These are phyloP conservation scores for Pachycephala philippinensis DNA, from an alignment of 2,113 vertebrate species.

Conservation along the genomic window DNA sequence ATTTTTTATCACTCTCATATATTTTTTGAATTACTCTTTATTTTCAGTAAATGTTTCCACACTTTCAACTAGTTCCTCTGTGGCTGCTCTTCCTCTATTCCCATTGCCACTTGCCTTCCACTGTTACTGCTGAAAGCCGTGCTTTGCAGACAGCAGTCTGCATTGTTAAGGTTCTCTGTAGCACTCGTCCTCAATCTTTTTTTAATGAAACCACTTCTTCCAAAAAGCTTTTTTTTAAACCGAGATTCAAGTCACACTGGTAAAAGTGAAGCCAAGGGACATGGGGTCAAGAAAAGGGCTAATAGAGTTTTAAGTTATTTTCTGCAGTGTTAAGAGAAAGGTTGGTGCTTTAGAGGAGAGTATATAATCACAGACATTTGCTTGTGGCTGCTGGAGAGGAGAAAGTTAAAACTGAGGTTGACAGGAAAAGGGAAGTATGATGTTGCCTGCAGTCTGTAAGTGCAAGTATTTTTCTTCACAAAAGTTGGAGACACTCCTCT, in stretches of 20 bases:
- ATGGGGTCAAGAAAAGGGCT: neutral
- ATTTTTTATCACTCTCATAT: neutral
- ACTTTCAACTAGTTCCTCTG: neutral
- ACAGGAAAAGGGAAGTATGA: neutral
- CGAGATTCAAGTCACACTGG: neutral
- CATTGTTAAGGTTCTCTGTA: neutral
- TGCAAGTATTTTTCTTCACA: constrained; percentile 18
- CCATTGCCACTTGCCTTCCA: neutral
- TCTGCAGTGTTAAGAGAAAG: neutral
- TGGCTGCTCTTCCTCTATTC: neutral
- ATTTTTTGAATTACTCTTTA: neutral
- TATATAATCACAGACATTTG: neutral
- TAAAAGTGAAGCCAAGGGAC: neutral
- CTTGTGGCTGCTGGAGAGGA: neutral
- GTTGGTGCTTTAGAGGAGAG: neutral
- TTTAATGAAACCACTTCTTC: neutral
- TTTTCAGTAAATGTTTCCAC: neutral
- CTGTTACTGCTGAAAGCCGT: neutral
- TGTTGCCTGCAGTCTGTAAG: neutral
- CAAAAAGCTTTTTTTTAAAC: neutral
- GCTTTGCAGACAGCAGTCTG: neutral
- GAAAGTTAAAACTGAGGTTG: constrained; percentile 27
- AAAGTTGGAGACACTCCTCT: neutral
- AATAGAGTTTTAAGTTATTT: constrained; percentile 11
- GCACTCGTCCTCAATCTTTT: neutral